phyloP scores from a whole-genome alignment of 2,888 invertebrate genomes.

The Notodonta dromedarius region DNA sequence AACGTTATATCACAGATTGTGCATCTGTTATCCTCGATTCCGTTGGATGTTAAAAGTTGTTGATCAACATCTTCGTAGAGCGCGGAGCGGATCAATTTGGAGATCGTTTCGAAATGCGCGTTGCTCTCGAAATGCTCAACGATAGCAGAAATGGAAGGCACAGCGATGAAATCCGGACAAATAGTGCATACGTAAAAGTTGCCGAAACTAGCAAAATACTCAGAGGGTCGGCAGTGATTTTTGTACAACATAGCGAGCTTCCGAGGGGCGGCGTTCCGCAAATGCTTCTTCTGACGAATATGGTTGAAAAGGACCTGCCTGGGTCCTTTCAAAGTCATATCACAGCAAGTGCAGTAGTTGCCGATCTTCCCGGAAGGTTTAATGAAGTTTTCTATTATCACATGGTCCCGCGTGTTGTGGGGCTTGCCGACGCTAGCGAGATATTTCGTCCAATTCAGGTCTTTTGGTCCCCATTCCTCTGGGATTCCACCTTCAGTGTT shows the following conservation, averaged over 20 bases:
- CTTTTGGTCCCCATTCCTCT: constrained; percentile 78
- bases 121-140: constrained; percentile 73
- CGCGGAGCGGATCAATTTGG: constrained; percentile 63
- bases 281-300: constrained; percentile 77
- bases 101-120: constrained; percentile 63
- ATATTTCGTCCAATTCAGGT: constrained; percentile 76
- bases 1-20: constrained; percentile 59
- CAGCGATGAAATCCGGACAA: constrained; percentile 65
- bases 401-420: constrained; percentile 68
- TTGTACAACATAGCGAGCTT: constrained; percentile 69
- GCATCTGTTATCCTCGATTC: constrained; percentile 58
- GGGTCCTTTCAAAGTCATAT: constrained; percentile 76
- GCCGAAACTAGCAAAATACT: constrained; percentile 77
- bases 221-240: constrained; percentile 71
- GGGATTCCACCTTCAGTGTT: constrained; percentile 66
- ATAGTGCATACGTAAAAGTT: constrained; percentile 73
- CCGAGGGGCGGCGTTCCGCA: constrained; percentile 74
- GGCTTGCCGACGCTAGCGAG: constrained; percentile 75
- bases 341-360: constrained; percentile 75
- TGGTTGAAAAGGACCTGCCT: constrained; percentile 78
- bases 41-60: constrained; percentile 54
- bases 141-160: constrained; percentile 74
- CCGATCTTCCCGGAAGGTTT: constrained; percentile 74
- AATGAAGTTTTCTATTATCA: constrained; percentile 77
- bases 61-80: constrained; percentile 57